phyloP scores from a whole-genome alignment of 2,888 invertebrate genomes.

The Spialia ferax region DNA sequence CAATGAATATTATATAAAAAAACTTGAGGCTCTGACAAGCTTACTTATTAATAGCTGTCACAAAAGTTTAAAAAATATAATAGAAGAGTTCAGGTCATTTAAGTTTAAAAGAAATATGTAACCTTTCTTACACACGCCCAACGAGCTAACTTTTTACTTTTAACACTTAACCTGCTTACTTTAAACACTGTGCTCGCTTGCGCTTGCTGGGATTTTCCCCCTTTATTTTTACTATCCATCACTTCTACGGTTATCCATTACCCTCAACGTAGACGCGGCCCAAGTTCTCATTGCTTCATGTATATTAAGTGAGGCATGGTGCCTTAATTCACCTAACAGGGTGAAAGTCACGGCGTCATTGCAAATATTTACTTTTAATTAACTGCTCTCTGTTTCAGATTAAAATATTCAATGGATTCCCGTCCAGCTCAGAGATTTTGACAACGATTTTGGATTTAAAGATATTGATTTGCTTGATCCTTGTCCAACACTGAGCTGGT shows the following conservation, averaged over 20 bases:
- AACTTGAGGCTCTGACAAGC: too few species aligned
- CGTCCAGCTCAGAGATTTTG: not conserved
- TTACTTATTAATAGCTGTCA: too few species aligned
- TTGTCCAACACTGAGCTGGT: not conserved
- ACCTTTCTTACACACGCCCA: too few species aligned
- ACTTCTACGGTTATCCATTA: not conserved
- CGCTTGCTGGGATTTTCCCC: not conserved
- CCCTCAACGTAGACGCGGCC: conserved; percentile 12
- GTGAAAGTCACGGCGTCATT: conserved; percentile 50
- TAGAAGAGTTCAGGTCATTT: too few species aligned
- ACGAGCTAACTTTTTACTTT: too few species aligned
- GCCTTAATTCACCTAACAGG: conserved; percentile 50
- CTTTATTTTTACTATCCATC: not conserved
- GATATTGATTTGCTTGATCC: not conserved
- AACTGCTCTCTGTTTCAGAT: conserved; percentile 41
- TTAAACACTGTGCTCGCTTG: too few species aligned
- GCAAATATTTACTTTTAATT: conserved; percentile 53
- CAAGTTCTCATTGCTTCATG: conserved; percentile 25
- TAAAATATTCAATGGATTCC: conserved; percentile 38
- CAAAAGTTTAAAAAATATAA: too few species aligned
- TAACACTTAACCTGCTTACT: too few species aligned
- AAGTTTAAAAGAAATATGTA: too few species aligned
- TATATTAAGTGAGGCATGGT: conserved; percentile 29
- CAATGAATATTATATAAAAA: too few species aligned
- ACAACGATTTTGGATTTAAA: not conserved